Evolutionary conservation across 92 coral and sea anemone genomes (phyloP).

Genomic region (Chrysogorgia sp.): DNA sequence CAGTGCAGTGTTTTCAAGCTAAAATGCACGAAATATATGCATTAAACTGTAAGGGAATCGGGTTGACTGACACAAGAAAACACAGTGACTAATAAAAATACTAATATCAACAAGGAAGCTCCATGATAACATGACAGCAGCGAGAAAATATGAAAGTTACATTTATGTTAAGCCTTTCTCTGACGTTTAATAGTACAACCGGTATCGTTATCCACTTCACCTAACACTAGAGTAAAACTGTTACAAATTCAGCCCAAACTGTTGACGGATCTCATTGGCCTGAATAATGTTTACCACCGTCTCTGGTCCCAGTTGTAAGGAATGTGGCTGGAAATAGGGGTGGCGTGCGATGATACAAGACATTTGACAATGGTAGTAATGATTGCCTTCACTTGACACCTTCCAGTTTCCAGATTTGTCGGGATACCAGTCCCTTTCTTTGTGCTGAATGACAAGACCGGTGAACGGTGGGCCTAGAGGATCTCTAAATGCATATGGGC

Average conservation of each 20-base stretch:
- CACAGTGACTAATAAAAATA: too few relatives aligned
- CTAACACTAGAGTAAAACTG: too few relatives aligned
- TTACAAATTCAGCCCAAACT: slow-evolving; percentile 30
- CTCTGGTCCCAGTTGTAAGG: slow-evolving; percentile 59
- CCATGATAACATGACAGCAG: too few relatives aligned
- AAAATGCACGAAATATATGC: too few relatives aligned
- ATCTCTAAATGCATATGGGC: slow-evolving; percentile 59
- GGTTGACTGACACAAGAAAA: too few relatives aligned
- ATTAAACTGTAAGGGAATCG: too few relatives aligned
- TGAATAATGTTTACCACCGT: slow-evolving; percentile 50
- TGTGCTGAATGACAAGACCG: slow-evolving; percentile 66
- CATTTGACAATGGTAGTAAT: slow-evolving; percentile 55
- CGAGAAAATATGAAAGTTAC: too few relatives aligned
- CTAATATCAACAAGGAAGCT: too few relatives aligned
- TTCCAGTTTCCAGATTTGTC: slow-evolving; percentile 55
- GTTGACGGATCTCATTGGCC: slow-evolving; percentile 35
- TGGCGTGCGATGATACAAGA: slow-evolving; percentile 56
- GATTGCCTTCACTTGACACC: slow-evolving; percentile 58
- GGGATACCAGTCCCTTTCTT: slow-evolving; percentile 56
- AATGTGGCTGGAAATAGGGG: slow-evolving; percentile 59
- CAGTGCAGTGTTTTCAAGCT: too few relatives aligned
- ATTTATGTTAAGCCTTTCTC: too few relatives aligned
- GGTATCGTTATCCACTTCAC: too few relatives aligned
- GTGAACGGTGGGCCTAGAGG: slow-evolving; percentile 62
- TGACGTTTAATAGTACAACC: too few relatives aligned